Percentiles rank a stretch among this genome's conserved stretches.
These are phyloP conservation scores for Cryptops parisi DNA, from an alignment of 2,888 invertebrate genomes.

Conservation along the genomic window DNA sequence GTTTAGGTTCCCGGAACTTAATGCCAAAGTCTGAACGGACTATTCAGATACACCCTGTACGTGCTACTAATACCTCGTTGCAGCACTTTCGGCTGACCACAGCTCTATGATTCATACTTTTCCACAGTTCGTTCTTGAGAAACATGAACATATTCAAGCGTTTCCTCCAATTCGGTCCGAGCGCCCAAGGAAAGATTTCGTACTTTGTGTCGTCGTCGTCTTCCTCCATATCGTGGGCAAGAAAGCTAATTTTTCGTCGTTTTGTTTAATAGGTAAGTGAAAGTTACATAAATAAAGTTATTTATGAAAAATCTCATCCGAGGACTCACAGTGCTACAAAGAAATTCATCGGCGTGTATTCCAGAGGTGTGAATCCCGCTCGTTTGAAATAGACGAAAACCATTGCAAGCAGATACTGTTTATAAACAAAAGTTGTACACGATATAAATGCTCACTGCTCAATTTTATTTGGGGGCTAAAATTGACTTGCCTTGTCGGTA, in stretches of 20 bases:
- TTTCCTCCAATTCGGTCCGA: constrained; percentile 25
- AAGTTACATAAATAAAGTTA: background rate
- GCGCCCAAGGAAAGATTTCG: constrained; percentile 36
- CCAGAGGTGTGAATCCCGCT: constrained; percentile 33
- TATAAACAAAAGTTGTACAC: too few relatives aligned
- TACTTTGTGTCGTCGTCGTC: constrained; percentile 39
- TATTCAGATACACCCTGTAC: too few relatives aligned
- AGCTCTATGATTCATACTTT: constrained; percentile 36
- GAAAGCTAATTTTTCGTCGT: constrained; percentile 28
- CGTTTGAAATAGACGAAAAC: constrained; percentile 42
- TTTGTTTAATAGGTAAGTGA: background rate
- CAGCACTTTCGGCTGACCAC: constrained; percentile 38
- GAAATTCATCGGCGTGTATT: constrained; percentile 40
- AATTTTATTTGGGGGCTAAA: background rate
- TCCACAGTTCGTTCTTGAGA: constrained; percentile 32
- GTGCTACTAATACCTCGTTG: constrained; percentile 38
- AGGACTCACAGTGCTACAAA: constrained; percentile 41
- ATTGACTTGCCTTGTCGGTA: background rate
- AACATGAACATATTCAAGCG: constrained; percentile 27
- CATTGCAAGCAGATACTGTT: constrained; percentile 40
- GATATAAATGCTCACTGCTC: too few relatives aligned
- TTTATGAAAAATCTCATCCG: background rate
- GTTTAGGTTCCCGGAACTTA: too few relatives aligned
- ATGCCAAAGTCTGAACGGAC: too few relatives aligned
- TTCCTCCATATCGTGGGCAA: constrained; percentile 45